Base-by-base conservation (phyloP, 2,888 invertebrate genomes). In the Chrysolina americana region DNA sequence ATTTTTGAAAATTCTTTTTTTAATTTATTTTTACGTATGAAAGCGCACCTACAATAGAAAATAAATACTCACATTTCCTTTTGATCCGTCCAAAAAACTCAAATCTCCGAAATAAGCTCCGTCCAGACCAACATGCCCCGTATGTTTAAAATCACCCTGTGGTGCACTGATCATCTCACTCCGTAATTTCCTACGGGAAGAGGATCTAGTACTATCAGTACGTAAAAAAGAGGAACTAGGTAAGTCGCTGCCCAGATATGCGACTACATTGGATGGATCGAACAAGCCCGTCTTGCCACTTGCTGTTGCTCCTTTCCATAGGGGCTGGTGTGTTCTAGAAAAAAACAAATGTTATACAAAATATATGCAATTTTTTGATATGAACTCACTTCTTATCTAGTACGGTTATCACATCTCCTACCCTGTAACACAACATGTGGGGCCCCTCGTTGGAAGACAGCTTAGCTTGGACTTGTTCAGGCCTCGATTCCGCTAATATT, bases 81-180 rank as follows among this genome's bases (percentile, higher is more conserved):
- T 87, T 63, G 89, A 91, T 75, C 92, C 92, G 2, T 92, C 92
- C 17, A 94, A 89, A 82, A 94, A 93, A 68, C 93, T 92, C 59
- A 99, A 93, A 87, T 99, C 98, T 2, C 99, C 99, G 88, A 99
- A 99, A 86, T 96, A 96, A 41, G 97, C 97, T 0, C 99, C 99
- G 87, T 99, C 99, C 59, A 98, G 91, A 0, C 99, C 99, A 13
- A 99, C 97, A 87, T 99, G 99, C 0, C 93, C 87, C 0, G 98
- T 99, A 87, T 99, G 99, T 84, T 98, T 96, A 21, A 99, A 92
- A 87, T 99, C 98, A 50, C 97, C 98, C 87, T 98, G 98, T 0
- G 99, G 99, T 75, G 95, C 94, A 65, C 98, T 98, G 84, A 99
- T 99, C 98, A 98, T 97, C 86, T 95, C 95, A 10, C 96, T 93